Percentiles rank a stretch among this genome's conserved stretches.
Evolutionary conservation across 2,113 vertebrate genomes (phyloP).

Genomic region (Cheilinus undulatus): DNA sequence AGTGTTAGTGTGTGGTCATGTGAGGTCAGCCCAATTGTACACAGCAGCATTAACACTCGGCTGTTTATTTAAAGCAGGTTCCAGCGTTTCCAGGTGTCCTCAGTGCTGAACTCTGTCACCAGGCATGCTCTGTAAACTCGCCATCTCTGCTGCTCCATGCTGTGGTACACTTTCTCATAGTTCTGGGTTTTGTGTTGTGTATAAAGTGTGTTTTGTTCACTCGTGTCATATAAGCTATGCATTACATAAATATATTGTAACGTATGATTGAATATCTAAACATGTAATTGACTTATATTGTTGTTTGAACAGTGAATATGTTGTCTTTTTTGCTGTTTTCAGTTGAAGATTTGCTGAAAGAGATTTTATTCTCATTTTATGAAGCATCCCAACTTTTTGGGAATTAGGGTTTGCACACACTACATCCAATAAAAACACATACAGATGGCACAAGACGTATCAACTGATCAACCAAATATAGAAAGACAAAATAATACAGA

Average conservation of each 20-base stretch:
- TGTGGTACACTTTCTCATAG: slow-evolving; percentile 36
- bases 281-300: too few species aligned
- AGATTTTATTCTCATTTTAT: too few species aligned
- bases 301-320: too few species aligned
- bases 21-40: background rate
- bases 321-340: too few species aligned
- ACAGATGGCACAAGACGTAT: too few species aligned
- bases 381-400: too few species aligned
- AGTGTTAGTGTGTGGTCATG: background rate
- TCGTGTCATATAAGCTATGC: slow-evolving; percentile 6
- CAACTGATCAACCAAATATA: too few species aligned
- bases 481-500: too few species aligned
- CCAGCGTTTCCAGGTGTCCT: slow-evolving; percentile 14
- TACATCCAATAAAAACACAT: too few species aligned
- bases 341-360: too few species aligned
- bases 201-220: slow-evolving; percentile 6
- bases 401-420: too few species aligned
- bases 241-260: background rate
- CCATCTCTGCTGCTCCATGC: background rate
- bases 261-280: too few species aligned
- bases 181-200: slow-evolving; percentile 35
- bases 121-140: slow-evolving; percentile 11
- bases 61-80: slow-evolving; percentile 9
- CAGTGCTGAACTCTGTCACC: slow-evolving; percentile 21
- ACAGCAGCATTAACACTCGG: background rate